Percentiles rank a stretch among this genome's conserved stretches.
phyloP scores from a whole-genome alignment of 2,113 vertebrate genomes.

The Prunella fulvescens region DNA sequence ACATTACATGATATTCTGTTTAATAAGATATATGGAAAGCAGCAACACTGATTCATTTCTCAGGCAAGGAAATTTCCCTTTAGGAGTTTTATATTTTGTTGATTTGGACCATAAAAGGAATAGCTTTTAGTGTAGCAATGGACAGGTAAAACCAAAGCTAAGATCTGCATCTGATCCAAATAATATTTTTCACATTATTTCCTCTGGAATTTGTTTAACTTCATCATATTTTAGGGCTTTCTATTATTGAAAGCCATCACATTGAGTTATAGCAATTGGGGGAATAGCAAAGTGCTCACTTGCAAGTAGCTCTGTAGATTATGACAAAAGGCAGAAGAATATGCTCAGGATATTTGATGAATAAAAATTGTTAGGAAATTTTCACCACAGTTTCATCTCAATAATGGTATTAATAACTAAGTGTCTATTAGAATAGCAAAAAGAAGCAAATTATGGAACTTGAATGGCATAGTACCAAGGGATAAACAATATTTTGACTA shows the following conservation, averaged over 20 bases:
- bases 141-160: background rate
- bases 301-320: background rate
- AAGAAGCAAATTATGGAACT: background rate
- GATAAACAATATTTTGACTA: slow-evolving; percentile 35
- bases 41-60: background rate
- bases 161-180: background rate
- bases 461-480: background rate
- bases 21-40: background rate
- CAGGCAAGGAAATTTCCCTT: background rate
- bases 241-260: slow-evolving; percentile 5
- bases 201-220: slow-evolving; percentile 54
- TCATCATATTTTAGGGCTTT: slow-evolving; percentile 18
- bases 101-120: background rate
- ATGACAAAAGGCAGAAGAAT: background rate
- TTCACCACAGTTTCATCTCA: slow-evolving; percentile 19
- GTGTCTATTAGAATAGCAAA: background rate
- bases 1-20: background rate
- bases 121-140: background rate
- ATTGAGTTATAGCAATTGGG: slow-evolving; percentile 12
- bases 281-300: background rate
- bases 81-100: background rate
- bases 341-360: background rate
- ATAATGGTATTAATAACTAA: background rate
- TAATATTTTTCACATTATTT: slow-evolving; percentile 41
- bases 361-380: background rate